phyloP scores from a whole-genome alignment of 2,888 invertebrate genomes.

The Cryptocephalus primarius region DNA sequence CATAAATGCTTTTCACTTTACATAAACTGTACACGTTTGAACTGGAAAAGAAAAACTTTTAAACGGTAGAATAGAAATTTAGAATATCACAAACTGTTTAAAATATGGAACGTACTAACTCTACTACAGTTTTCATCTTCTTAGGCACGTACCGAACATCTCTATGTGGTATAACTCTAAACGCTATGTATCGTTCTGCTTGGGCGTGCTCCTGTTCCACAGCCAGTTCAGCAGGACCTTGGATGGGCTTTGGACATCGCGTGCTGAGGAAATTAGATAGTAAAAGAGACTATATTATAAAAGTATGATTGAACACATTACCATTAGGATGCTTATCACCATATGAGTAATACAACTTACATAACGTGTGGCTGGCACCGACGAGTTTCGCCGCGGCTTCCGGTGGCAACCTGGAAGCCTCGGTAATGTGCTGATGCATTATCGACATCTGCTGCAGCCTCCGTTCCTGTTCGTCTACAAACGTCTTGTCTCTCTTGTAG shows the following conservation, averaged over 20 bases:
- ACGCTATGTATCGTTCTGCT: slow-evolving; percentile 38
- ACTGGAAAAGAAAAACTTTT: too few relatives aligned
- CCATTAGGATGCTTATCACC: too few relatives aligned
- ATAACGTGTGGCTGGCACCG: slow-evolving; percentile 59
- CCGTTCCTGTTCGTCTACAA: slow-evolving; percentile 67
- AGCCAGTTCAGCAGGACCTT: slow-evolving; percentile 73
- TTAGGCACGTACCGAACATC: slow-evolving; percentile 8
- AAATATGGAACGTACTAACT: neutral
- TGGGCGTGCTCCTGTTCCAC: slow-evolving; percentile 65
- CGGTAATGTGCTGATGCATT: slow-evolving; percentile 56
- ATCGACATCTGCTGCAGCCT: slow-evolving; percentile 62
- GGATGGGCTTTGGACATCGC: slow-evolving; percentile 68
- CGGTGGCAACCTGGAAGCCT: slow-evolving; percentile 55
- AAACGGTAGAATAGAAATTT: too few relatives aligned
- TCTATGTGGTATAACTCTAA: slow-evolving; percentile 2
- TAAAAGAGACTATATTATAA: too few relatives aligned
- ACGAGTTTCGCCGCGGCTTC: slow-evolving; percentile 63
- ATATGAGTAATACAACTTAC: slow-evolving; percentile 55
- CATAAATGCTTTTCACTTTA: too few relatives aligned
- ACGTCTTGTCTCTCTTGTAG: slow-evolving; percentile 63
- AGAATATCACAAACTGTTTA: too few relatives aligned
- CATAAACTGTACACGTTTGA: too few relatives aligned
- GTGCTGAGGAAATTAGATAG: slow-evolving; percentile 56
- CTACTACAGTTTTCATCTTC: neutral
- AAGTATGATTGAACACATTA: too few relatives aligned